phyloP scores from a whole-genome alignment of 2,797 vertebrate species.

The Furcifer pardalis region DNA sequence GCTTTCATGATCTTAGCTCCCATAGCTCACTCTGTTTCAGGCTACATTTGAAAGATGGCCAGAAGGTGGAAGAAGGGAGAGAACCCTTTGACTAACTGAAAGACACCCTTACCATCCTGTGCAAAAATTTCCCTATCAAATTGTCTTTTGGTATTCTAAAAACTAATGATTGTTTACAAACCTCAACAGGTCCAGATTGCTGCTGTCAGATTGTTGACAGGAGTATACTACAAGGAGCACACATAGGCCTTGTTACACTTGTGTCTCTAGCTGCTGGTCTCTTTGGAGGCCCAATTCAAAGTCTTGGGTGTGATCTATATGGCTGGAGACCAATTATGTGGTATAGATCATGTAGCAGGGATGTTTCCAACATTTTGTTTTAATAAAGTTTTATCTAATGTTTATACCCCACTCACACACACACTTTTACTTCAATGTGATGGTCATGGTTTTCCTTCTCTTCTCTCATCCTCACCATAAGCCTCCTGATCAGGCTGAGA shows the following conservation, averaged over 20 bases:
- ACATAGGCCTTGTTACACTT: neutral
- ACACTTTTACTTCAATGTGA: neutral
- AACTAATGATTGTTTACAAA: neutral
- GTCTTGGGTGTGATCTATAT: neutral
- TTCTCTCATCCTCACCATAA: neutral
- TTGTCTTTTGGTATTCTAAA: neutral
- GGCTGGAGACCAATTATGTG: too few relatives aligned
- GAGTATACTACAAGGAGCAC: neutral
- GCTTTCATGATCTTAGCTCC: too few relatives aligned
- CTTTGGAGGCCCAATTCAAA: neutral
- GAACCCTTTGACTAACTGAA: neutral
- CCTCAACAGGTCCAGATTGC: neutral
- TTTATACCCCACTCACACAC: too few relatives aligned
- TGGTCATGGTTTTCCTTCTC: neutral
- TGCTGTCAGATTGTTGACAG: neutral
- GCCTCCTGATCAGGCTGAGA: neutral
- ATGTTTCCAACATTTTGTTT: neutral
- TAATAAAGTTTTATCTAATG: neutral
- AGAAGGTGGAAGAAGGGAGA: neutral
- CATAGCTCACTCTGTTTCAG: neutral
- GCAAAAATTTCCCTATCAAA: neutral
- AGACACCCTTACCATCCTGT: neutral
- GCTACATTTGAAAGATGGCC: neutral
- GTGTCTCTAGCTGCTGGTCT: neutral
- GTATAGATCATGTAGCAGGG: neutral